A percentile compares a stretch with the other conserved stretches of the same genome.
These are phyloP conservation scores for Mesochorus sp. DNA, from an alignment of 2,888 invertebrate species.

Conservation along the genomic window DNA sequence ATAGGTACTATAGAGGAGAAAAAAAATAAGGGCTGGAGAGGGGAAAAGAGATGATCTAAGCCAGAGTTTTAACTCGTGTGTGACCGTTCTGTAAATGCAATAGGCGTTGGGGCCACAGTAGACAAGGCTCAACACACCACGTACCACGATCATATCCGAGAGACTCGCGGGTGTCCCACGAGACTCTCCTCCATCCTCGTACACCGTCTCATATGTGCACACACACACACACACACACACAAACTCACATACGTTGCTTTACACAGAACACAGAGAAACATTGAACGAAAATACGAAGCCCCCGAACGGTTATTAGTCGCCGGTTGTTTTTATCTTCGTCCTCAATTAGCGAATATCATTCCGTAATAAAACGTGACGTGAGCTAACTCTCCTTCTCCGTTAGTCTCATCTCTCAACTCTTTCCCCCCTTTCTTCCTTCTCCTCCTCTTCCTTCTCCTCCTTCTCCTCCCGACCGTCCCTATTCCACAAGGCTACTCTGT, in stretches of 20 bases:
- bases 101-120: conserved; percentile 21
- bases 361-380: conserved; percentile 81
- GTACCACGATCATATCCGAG: conserved; percentile 52
- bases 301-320: conserved; percentile 79
- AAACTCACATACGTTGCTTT: conserved; percentile 11
- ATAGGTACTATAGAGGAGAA: conserved; percentile 7
- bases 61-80: conserved; percentile 34
- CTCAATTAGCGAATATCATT: conserved; percentile 82
- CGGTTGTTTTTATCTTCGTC: conserved; percentile 80
- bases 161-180: conserved; percentile 48
- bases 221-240: background rate
- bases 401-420: conserved; percentile 26
- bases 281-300: conserved; percentile 51
- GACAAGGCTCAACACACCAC: conserved; percentile 36
- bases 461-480: too few species aligned
- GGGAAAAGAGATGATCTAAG: conserved; percentile 26
- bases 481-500: conserved; percentile 14
- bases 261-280: conserved; percentile 28
- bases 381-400: conserved; percentile 63
- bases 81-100: conserved; percentile 53
- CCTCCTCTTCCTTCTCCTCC: conserved; percentile 17
- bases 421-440: conserved; percentile 22
- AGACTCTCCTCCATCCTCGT: conserved; percentile 44
- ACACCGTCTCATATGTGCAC: background rate
- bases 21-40: background rate